Percentiles rank a stretch among this genome's conserved stretches.
These are phyloP conservation scores for Adelognathus sp. DNA, from an alignment of 2,888 invertebrate genomes.

Conservation along the genomic window DNA sequence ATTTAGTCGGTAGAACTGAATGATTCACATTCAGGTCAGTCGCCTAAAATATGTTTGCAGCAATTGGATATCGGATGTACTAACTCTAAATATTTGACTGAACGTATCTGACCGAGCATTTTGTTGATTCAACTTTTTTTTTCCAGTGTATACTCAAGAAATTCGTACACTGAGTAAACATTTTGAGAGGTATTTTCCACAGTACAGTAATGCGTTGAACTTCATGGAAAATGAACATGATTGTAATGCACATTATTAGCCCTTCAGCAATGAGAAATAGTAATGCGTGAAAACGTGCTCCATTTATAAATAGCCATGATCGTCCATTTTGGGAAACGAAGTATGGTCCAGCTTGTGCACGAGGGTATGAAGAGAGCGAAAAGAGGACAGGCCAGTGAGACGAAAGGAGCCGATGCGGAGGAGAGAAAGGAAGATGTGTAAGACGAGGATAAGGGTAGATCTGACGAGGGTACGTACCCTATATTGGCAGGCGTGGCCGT, in stretches of 20 bases:
- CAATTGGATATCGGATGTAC: too few relatives aligned
- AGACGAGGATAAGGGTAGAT: conserved; percentile 65
- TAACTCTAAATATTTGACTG: too few relatives aligned
- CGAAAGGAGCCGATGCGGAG: conserved; percentile 71
- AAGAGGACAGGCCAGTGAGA: conserved; percentile 58
- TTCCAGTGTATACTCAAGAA: too few relatives aligned
- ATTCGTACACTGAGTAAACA: too few relatives aligned
- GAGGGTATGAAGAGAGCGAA: conserved; percentile 47
- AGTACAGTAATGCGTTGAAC: too few relatives aligned
- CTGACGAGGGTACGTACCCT: conserved; percentile 78
- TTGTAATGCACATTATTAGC: conserved; percentile 27
- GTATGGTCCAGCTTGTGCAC: conserved; percentile 67
- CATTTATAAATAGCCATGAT: conserved; percentile 57
- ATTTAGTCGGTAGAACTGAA: too few relatives aligned
- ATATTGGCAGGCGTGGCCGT: conserved; percentile 81
- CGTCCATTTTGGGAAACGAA: conserved; percentile 79
- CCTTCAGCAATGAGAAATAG: conserved; percentile 15
- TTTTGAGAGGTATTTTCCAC: too few relatives aligned
- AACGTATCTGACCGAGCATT: too few relatives aligned
- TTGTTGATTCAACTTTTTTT: too few relatives aligned
- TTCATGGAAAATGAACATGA: too few relatives aligned
- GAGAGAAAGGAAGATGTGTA: conserved; percentile 64
- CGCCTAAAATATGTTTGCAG: too few relatives aligned
- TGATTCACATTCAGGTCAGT: too few relatives aligned
- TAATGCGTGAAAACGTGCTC: background rate